Evolutionary conservation across 2,113 vertebrate genomes (phyloP), one percentile per base, ranked within the genome.

Genomic region (Spea bombifrons): DNA sequence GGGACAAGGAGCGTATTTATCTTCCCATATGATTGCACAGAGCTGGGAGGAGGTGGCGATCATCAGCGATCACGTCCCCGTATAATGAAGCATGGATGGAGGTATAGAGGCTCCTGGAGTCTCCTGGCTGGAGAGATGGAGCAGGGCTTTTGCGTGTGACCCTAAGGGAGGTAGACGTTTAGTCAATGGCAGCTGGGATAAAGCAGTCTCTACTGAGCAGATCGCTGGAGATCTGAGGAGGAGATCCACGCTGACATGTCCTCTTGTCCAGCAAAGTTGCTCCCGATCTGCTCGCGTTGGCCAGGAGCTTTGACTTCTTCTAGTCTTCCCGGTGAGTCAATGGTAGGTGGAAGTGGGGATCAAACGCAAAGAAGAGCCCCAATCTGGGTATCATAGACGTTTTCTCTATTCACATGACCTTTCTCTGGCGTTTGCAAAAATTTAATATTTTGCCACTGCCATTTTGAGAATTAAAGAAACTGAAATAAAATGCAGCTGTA

Each of bases 251-350:
- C 69, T 71, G 69, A 55, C 69, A 71, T 71, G 69, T 71, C 49
- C 69, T 55, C 69, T 71, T 30, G 50, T 48, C 49, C 69, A 55
- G 49, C 17, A 71, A 71, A 71, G 69, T 71, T 71, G 69, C 69
- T 71, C 50, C 69, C 69, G 69, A 71, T 71, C 47, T 71, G 69
- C 69, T 71, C 69, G 49, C 69, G 69, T 52, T 71, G 69, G 69
- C 69, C 69, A 50, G 16, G 49, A 46, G 49, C 69, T 55, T 9
- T 50, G 49, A 71, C 69, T 71, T 55, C 8, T 50, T 71, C 69
- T 50, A 71, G 16, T 52, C 69, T 71, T 70, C 49, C 48, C 50
- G 69, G 69, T 71, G 50, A 71, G 69, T 71, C 5, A 3, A 10
- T 3, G 43, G 44, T 67, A 46, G 65, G 65, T 30, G 30, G 5